Percentiles rank a stretch among this genome's conserved stretches.
These are phyloP conservation scores for Scaptodrosophila latifasciaeformis DNA, from an alignment of 2,888 invertebrate genomes.

Conservation along the genomic window DNA sequence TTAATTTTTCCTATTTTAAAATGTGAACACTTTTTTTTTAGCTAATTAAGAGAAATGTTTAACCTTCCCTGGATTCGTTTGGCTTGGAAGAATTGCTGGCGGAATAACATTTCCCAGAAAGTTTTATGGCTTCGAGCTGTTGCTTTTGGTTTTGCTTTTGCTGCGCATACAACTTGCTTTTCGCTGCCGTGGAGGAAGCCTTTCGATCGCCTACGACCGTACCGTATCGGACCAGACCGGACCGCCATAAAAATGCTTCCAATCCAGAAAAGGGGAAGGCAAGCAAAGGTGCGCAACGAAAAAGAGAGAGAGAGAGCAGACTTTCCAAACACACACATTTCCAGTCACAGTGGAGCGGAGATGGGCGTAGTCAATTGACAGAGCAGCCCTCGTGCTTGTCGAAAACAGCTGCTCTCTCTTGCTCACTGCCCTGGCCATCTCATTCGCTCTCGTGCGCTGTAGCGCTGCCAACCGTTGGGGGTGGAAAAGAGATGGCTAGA, in stretches of 20 bases:
- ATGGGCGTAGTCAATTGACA: conserved; percentile 46
- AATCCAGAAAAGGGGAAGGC: conserved; percentile 13
- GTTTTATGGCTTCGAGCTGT: conserved; percentile 9
- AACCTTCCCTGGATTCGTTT: too few relatives aligned
- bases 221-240: too few relatives aligned
- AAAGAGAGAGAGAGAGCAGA: conserved; percentile 5
- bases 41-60: too few relatives aligned
- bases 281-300: background rate
- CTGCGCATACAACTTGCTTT: too few relatives aligned
- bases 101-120: background rate
- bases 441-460: background rate
- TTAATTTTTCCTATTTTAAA: too few relatives aligned
- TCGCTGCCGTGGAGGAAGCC: conserved; percentile 38
- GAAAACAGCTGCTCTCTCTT: too few relatives aligned
- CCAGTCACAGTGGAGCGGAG: conserved; percentile 46
- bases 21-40: too few relatives aligned
- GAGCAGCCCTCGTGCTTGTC: conserved; percentile 25
- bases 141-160: too few relatives aligned
- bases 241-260: conserved; percentile 64
- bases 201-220: conserved; percentile 59
- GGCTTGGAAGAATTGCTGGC: background rate
- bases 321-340: too few relatives aligned
- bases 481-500: conserved; percentile 5
- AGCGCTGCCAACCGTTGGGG: background rate
- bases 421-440: background rate